Conservation (phyloP, 2,797 vertebrate species). For the Percopsis omiscomaycus region DNA sequence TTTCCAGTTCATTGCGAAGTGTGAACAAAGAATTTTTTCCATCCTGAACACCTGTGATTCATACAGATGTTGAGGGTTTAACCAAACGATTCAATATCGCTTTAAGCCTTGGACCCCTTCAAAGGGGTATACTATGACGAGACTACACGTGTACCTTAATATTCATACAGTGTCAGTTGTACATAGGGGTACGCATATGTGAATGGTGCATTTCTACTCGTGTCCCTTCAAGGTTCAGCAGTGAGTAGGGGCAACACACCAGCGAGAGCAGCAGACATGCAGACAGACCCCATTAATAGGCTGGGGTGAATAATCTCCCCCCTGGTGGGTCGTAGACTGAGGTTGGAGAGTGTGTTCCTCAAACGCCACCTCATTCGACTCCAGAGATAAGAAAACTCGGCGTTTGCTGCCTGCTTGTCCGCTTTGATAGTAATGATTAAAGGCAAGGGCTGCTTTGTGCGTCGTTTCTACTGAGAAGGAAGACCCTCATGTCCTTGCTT, state of each 20-base stretch:
- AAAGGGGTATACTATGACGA: neutral
- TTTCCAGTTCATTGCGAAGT: too few relatives aligned
- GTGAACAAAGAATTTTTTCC: too few relatives aligned
- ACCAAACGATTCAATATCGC: too few relatives aligned
- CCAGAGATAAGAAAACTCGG: conserved; percentile 56
- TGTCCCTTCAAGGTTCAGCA: conserved; percentile 32
- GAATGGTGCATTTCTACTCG: conserved; percentile 24
- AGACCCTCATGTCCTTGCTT: conserved; percentile 31
- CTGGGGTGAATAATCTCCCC: conserved; percentile 73
- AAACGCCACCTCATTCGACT: conserved; percentile 57
- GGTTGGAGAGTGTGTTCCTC: conserved; percentile 57
- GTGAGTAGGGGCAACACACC: conserved; percentile 49
- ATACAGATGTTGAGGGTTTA: too few relatives aligned
- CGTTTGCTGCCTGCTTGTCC: conserved; percentile 68
- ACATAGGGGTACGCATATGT: conserved; percentile 39
- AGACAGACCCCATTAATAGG: conserved; percentile 68
- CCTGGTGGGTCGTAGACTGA: conserved; percentile 45
- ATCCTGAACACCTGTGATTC: neutral
- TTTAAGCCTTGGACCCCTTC: neutral
- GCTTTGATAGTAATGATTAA: conserved; percentile 80
- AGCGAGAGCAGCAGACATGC: conserved; percentile 37
- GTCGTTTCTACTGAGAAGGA: conserved; percentile 62
- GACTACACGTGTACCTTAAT: neutral
- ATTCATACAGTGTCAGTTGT: conserved; percentile 19
- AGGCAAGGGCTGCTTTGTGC: conserved; percentile 60